These are phyloP conservation scores for Hirtodrosophila alboralis DNA, from an alignment of 2,888 invertebrate species.

Conservation along the genomic window DNA sequence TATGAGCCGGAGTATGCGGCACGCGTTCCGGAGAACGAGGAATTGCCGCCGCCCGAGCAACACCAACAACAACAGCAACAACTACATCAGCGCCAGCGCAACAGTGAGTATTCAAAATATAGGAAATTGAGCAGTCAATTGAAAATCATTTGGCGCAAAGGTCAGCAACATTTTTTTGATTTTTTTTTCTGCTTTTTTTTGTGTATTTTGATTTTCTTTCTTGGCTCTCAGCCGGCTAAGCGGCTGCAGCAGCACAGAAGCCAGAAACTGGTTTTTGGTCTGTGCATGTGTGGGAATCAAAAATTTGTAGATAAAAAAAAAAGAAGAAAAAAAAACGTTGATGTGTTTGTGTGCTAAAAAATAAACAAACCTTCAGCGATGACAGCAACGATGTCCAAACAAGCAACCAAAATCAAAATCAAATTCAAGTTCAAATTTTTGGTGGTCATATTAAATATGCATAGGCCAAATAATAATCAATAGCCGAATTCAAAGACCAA, in stretches of 20 bases:
- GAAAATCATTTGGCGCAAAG: constrained; percentile 40
- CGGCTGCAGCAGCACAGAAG: constrained; percentile 25
- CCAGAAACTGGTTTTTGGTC: constrained; percentile 65
- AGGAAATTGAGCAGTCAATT: constrained; percentile 36
- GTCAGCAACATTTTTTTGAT: constrained; percentile 50
- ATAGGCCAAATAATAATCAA: constrained; percentile 46
- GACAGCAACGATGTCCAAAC: constrained; percentile 46
- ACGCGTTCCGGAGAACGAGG: constrained; percentile 63
- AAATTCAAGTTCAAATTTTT: constrained; percentile 75
- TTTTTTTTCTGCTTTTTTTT: too few species aligned
- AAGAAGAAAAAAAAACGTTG: too few species aligned
- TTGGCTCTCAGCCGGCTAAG: constrained; percentile 19
- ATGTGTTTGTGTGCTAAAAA: constrained; percentile 47
- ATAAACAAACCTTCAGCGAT: constrained; percentile 70
- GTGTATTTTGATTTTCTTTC: too few species aligned
- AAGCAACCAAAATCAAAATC: constrained; percentile 48
- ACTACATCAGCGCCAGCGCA: constrained; percentile 14
- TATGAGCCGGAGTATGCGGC: constrained; percentile 78
- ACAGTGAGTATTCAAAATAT: constrained; percentile 42
- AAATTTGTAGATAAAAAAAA: too few species aligned
- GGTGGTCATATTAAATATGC: constrained; percentile 55
- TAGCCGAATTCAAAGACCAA: constrained; percentile 24
- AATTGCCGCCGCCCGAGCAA: constrained; percentile 59
- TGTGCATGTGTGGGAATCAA: constrained; percentile 12
- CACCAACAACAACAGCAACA: constrained; percentile 36